Evolutionary conservation across 2,797 vertebrate species (phyloP).

Genomic region (Calcarius lapponicus): DNA sequence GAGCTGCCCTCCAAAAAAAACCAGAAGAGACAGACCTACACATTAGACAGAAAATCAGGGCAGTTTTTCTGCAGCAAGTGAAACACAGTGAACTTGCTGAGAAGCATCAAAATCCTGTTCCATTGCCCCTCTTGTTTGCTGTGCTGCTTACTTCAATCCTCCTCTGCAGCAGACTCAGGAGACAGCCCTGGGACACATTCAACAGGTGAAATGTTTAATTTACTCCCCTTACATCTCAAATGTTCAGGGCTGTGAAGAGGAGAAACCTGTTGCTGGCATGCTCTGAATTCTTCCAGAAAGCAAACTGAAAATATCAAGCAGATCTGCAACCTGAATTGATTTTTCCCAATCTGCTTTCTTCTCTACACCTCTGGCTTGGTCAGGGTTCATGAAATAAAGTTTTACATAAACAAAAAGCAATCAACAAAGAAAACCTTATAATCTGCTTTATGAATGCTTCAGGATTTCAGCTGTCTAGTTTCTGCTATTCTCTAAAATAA

Average conservation of each 20-base stretch:
- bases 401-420: neutral
- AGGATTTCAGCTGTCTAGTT: neutral
- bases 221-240: neutral
- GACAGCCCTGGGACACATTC: neutral
- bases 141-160: neutral
- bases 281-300: neutral
- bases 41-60: neutral
- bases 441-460: neutral
- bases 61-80: neutral
- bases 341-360: neutral
- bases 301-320: neutral
- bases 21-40: neutral
- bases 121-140: neutral
- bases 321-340: neutral
- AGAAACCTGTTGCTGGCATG: neutral
- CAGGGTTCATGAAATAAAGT: neutral
- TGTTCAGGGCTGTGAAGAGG: neutral
- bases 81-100: neutral
- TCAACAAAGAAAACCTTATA: neutral
- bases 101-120: neutral
- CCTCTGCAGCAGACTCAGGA: neutral
- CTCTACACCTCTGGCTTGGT: neutral
- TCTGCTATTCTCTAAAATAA: neutral
- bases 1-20: neutral
- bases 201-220: neutral